Evolutionary conservation across 2,888 invertebrate species (phyloP), one percentile per base, ranked within the genome.

Genomic region (Trichopria drosophilae): DNA sequence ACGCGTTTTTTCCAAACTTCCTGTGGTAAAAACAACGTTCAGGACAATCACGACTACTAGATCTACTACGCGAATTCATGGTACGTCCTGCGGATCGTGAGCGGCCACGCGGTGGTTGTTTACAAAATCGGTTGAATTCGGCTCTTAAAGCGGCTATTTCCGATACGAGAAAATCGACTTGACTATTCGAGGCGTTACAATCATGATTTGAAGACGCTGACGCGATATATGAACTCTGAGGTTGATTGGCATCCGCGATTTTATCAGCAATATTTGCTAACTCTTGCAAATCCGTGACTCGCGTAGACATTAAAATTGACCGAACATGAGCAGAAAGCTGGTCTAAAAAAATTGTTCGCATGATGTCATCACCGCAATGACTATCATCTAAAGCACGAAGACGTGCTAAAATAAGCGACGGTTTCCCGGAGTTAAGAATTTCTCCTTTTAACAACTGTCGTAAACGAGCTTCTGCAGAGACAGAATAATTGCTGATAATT

Each of bases 311-410:
- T 2, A 53, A n/a, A 18, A 54, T 4, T 6, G 29, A 9, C 9
- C 34, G 45, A 9, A 23, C 12, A 13, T 48, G 16, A 12, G 13
- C 22, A 4, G 55, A 53, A 12, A 55, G 34, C 7, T 32, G 31
- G n/a, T 47, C 47, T 3, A 55, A 32, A 42, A 42, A 42, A 13
- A 42, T 42, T 5, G 42, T 10, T 13, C 20, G 15, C 16, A 42
- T 18, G 6, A 42, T 19, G 9, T 9, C 42, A 6, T 42, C 31
- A 12, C 15, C 13, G 31, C 31, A 42, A 4, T 5, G 28, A 13
- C 31, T 18, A 19, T 31, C 31, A 26, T 40, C 26, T 31, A 42
- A 18, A 6, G 6, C 19, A 19, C 19, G 10, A 10, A 42, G 19
- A 6, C 42, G 29, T 29, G 4, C 18, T 13, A 42, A 16, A n/a